Conservation (phyloP, 1,140 invertebrate genomes). For the Lordiphosa clarofinis region DNA sequence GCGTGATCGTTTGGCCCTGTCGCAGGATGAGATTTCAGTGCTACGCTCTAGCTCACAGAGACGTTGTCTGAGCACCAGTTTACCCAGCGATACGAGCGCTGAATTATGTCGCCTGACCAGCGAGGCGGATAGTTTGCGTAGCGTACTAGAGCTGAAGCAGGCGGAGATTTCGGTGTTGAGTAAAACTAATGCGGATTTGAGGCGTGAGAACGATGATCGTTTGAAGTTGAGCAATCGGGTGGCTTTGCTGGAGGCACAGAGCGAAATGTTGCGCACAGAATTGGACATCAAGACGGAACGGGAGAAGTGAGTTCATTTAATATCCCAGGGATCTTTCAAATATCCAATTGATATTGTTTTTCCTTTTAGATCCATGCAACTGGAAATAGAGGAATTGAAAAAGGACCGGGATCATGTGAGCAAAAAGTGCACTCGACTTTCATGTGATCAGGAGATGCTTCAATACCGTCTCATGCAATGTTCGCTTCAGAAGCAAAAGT, state of each 20-base stretch:
- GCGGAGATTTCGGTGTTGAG: constrained; percentile 86
- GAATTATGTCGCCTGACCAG: constrained; percentile 80
- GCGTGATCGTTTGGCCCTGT: constrained; percentile 61
- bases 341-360: constrained; percentile 3
- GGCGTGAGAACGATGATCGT: constrained; percentile 82
- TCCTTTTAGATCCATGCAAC: constrained; percentile 80
- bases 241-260: constrained; percentile 83
- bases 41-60: constrained; percentile 55
- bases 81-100: constrained; percentile 32
- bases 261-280: constrained; percentile 86
- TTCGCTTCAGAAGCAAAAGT: constrained; percentile 78
- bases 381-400: constrained; percentile 86
- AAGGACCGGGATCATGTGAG: constrained; percentile 86
- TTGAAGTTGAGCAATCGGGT: constrained; percentile 81
- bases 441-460: constrained; percentile 91
- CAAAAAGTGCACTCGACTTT: constrained; percentile 88
- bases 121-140: constrained; percentile 87
- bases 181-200: constrained; percentile 83
- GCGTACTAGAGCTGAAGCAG: constrained; percentile 88
- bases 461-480: constrained; percentile 91
- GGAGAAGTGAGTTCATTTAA: constrained; percentile 83
- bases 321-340: too few relatives aligned
- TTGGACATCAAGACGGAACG: constrained; percentile 82
- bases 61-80: constrained; percentile 40
- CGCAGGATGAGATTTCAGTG: constrained; percentile 75